These are phyloP conservation scores for Porites lobata DNA, from an alignment of 92 coral and sea anemone species.

Conservation along the genomic window DNA sequence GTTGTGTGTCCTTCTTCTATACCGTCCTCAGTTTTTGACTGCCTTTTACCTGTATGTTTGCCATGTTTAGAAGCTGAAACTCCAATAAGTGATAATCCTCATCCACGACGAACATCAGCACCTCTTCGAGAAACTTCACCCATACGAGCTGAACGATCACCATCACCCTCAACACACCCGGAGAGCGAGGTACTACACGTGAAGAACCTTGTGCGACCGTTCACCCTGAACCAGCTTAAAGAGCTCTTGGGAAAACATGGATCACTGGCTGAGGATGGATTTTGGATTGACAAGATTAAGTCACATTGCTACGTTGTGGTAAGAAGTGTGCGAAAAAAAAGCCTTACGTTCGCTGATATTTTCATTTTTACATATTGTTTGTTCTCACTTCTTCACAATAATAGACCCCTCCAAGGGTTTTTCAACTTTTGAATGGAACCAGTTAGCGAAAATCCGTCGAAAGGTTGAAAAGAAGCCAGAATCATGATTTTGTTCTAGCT, in stretches of 20 bases:
- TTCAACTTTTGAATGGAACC: too few species aligned
- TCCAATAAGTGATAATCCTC: constrained; percentile 14
- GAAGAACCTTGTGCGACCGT: constrained; percentile 93
- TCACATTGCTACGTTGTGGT: constrained; percentile 97
- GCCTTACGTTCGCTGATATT: too few species aligned
- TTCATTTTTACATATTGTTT: too few species aligned
- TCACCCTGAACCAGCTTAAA: constrained; percentile 90
- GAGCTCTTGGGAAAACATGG: constrained; percentile 86
- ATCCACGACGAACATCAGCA: constrained; percentile 24
- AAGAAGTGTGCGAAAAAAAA: not conserved
- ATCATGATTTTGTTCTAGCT: too few species aligned
- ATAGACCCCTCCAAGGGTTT: too few species aligned
- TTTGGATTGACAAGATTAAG: constrained; percentile 97
- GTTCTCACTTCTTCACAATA: too few species aligned
- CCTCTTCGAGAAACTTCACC: constrained; percentile 41
- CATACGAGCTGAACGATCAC: constrained; percentile 71
- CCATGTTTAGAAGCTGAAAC: constrained; percentile 18
- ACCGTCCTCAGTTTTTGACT: not conserved
- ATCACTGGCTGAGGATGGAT: constrained; percentile 82
- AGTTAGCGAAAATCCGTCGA: too few species aligned
- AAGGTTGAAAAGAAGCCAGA: too few species aligned
- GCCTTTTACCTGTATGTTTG: not conserved
- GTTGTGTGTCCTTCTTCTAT: not conserved
- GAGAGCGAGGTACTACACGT: constrained; percentile 83
- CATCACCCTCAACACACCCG: constrained; percentile 87